These are phyloP conservation scores for Probosciger aterrimus DNA, from an alignment of 2,113 vertebrate species.

Conservation along the genomic window DNA sequence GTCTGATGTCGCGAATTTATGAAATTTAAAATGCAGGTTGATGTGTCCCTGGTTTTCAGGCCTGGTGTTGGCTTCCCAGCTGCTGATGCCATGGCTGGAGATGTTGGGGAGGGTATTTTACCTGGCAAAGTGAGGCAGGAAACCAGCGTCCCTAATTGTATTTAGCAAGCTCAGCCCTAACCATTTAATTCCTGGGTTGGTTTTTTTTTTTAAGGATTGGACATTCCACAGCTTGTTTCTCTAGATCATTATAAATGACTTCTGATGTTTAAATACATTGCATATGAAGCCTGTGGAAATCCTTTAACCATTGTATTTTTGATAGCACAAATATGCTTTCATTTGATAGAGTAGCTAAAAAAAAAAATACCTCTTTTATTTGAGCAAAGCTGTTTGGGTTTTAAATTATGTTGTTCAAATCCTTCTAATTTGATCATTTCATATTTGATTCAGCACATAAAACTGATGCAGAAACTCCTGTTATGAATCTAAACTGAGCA, in stretches of 20 bases:
- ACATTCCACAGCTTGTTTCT: conserved; percentile 55
- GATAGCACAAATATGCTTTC: conserved; percentile 27
- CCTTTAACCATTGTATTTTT: neutral
- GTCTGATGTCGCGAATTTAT: neutral
- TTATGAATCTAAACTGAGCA: conserved; percentile 39
- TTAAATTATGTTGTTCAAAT: conserved; percentile 25
- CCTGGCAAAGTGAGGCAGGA: neutral
- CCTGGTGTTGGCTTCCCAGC: neutral
- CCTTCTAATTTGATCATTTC: conserved; percentile 40
- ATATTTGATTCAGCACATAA: conserved; percentile 37
- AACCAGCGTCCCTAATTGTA: neutral
- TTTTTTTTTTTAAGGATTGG: conserved; percentile 12
- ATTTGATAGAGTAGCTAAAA: conserved; percentile 1
- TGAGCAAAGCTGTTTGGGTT: conserved; percentile 30
- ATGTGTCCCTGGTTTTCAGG: neutral
- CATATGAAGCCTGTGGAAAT: conserved; percentile 24
- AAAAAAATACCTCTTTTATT: neutral
- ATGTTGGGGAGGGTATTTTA: neutral
- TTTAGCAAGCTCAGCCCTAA: conserved; percentile 8
- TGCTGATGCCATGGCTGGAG: neutral
- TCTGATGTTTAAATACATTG: conserved; percentile 51
- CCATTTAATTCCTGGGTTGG: neutral
- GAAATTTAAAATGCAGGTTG: neutral
- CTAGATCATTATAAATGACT: conserved; percentile 28
- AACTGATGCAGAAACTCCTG: conserved; percentile 36